Evolutionary conservation across 1,140 invertebrate species (phyloP).

Genomic region (Trichogramma pretiosum): DNA sequence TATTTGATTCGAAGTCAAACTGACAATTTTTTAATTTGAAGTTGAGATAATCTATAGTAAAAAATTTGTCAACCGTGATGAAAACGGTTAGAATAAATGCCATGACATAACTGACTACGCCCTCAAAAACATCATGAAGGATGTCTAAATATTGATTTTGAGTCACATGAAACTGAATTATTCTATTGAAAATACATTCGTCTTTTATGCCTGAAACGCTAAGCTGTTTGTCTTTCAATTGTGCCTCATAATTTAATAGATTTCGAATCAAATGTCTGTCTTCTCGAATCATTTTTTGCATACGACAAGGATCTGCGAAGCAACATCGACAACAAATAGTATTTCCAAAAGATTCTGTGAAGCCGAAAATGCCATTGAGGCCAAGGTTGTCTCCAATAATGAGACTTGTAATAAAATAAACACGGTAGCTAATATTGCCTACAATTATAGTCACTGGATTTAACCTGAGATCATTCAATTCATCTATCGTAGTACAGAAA

Average conservation of each 20-base stretch:
- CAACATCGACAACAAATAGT: slow-evolving; percentile 18
- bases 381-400: neutral
- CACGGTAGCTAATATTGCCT: neutral
- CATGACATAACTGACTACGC: neutral
- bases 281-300: slow-evolving; percentile 8
- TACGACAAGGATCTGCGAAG: neutral
- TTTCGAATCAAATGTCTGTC: no score
- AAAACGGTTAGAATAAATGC: neutral
- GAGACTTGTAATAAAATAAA: neutral
- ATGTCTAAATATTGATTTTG: neutral
- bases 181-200: neutral
- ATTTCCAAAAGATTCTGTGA: neutral
- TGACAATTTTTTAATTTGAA: neutral
- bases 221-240: neutral
- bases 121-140: neutral
- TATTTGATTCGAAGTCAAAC: neutral
- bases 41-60: neutral
- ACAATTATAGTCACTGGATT: neutral
- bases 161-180: neutral
- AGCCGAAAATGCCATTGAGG: neutral
- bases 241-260: slow-evolving; percentile 11
- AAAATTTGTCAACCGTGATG: neutral
- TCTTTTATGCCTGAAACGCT: slow-evolving; percentile 3
- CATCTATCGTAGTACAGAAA: neutral
- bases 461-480: neutral